Evolutionary conservation across 2,888 invertebrate genomes (phyloP).

Genomic region (Dasypolia templi): DNA sequence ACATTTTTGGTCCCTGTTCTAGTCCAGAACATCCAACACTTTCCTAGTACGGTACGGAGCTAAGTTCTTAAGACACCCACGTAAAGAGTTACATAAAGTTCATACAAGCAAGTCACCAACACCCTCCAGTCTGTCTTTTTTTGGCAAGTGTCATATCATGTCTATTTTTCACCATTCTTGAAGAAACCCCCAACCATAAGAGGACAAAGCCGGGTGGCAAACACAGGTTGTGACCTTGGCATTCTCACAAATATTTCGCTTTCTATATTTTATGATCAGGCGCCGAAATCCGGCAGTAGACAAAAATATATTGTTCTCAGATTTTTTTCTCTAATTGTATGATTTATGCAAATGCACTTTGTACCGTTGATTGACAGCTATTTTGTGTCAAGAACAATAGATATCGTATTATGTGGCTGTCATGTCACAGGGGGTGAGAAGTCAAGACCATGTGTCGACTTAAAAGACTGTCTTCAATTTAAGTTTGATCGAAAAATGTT

Average conservation of each 20-base stretch:
- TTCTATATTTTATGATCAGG: not conserved
- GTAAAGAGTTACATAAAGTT: not conserved
- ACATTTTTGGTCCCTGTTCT: no score
- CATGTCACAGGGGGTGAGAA: slow-evolving; percentile 11
- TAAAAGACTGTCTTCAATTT: not conserved
- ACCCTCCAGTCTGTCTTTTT: not conserved
- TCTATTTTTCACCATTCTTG: not conserved
- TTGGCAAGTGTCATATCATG: not conserved
- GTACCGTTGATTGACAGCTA: slow-evolving; percentile 40
- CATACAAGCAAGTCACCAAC: not conserved
- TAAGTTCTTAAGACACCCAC: not conserved
- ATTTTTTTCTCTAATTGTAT: not conserved
- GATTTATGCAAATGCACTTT: slow-evolving; percentile 42
- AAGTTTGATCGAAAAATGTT: not conserved
- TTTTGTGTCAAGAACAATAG: slow-evolving; percentile 33
- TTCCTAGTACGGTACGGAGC: not conserved
- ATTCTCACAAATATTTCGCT: not conserved
- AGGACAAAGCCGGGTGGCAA: not conserved
- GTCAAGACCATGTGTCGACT: slow-evolving; percentile 41
- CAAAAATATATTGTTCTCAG: not conserved
- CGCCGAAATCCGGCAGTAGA: not conserved
- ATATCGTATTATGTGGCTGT: not conserved
- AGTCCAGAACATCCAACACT: not conserved
- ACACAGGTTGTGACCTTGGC: not conserved
- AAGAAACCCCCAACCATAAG: not conserved